Conservation (phyloP, 2,797 vertebrate species). For the Enteromius mattozi region DNA sequence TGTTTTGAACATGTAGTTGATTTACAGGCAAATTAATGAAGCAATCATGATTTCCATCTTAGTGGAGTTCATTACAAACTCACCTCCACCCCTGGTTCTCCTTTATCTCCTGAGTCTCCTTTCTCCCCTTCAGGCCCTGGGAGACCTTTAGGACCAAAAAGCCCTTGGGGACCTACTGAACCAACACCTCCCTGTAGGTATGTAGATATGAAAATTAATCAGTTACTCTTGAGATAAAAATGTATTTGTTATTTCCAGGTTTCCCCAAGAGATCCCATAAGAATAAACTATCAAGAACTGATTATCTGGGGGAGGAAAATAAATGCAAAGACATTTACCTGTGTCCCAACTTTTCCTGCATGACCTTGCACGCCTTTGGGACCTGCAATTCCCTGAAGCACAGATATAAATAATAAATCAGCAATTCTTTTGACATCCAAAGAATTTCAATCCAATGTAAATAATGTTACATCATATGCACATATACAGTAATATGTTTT, state of each 20-base stretch:
- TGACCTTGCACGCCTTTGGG: slow-evolving; percentile 79
- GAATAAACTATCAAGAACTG: background rate
- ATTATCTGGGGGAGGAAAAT: background rate
- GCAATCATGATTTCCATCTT: background rate
- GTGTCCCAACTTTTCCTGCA: slow-evolving; percentile 72
- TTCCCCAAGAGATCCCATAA: background rate
- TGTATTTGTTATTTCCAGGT: background rate
- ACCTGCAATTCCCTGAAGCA: slow-evolving; percentile 78
- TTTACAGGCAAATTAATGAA: background rate
- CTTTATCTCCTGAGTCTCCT: slow-evolving; percentile 78
- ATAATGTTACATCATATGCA: background rate
- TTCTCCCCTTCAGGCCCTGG: slow-evolving; percentile 74
- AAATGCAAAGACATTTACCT: slow-evolving; percentile 69
- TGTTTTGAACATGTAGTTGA: slow-evolving; percentile 27
- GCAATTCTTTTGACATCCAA: background rate
- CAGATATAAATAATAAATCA: background rate
- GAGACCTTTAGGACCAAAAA: slow-evolving; percentile 75
- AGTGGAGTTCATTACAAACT: background rate
- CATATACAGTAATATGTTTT: background rate
- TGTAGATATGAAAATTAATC: background rate
- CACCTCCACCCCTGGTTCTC: slow-evolving; percentile 76
- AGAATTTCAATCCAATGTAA: background rate
- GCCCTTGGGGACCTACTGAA: slow-evolving; percentile 70
- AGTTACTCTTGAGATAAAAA: background rate
- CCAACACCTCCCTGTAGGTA: slow-evolving; percentile 77